Evolutionary conservation across 2,888 invertebrate species (phyloP), one percentile per base, ranked within the genome.

Genomic region (Noctua fimbriata): DNA sequence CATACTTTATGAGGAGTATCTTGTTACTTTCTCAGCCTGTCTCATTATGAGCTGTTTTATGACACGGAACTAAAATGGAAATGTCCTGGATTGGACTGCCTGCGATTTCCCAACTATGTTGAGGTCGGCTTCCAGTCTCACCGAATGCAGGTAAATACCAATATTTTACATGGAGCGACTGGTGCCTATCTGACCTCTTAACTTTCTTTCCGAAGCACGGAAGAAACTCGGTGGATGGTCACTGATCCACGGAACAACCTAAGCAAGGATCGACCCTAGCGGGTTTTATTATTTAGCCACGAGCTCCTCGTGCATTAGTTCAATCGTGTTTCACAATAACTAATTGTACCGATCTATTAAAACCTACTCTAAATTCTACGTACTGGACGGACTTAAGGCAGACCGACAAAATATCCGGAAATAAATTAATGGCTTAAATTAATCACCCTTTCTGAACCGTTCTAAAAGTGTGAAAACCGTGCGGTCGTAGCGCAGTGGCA

Each of bases 1-100:
- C 32, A 63, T 63, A 63, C 32, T 66, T 36, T 73, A 73, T 21
- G 73, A 41, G 41, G 67, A 67, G 52, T 49, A 9, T 66, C 41
- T 28, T 16, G 24, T 21, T 78, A 41, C 28, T 78, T 28, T 47
- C n/a, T 16, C n/a, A 55, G 16, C 21, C n/a, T 47, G n/a, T 21
- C 6, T 9, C 21, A 32, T n/a, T 52, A 32, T 24, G 18, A 36
- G 3, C 14, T 7, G 24, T 47, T n/a, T 69, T 4, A 69, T 60
- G 0, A 28, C 28, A 16, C 16, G 6, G n/a, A 28, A 60, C 1
- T 60, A 16, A 7, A 28, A n/a, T 36, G 9, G 9, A 52, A 70
- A 36, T 24, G 14, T 14, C 9, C 24, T 16, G n/a, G 18, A 44
- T 67, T 36, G 36, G 41, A 9, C 41, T 10, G 41, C 12, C 12